phyloP scores from a whole-genome alignment of 2,113 vertebrate genomes.

The Centropristis striata region DNA sequence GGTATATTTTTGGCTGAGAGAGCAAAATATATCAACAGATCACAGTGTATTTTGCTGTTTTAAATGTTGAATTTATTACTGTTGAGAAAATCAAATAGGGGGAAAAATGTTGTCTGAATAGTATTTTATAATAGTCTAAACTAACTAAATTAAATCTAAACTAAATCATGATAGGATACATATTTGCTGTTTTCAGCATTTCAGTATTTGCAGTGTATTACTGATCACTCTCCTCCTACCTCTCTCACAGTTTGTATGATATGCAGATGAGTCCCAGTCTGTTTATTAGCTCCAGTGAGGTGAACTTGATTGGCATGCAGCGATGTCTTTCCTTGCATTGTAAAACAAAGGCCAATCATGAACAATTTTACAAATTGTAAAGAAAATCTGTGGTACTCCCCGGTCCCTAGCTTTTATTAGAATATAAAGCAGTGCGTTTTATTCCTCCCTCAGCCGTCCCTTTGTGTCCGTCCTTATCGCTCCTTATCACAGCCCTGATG shows the following conservation, averaged over 20 bases:
- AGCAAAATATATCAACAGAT: not conserved
- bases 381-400: constrained; percentile 5
- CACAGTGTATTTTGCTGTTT: not conserved
- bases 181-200: too few relatives aligned
- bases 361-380: constrained; percentile 19
- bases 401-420: constrained; percentile 9
- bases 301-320: constrained; percentile 26
- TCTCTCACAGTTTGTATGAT: constrained; percentile 23
- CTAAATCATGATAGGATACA: too few relatives aligned
- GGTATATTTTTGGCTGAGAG: too few relatives aligned
- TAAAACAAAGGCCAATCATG: constrained; percentile 32
- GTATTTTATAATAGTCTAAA: too few relatives aligned
- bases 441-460: constrained; percentile 22
- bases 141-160: too few relatives aligned
- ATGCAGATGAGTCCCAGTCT: constrained; percentile 32
- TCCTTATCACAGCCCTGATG: constrained; percentile 5
- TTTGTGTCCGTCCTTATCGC: constrained; percentile 34
- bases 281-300: constrained; percentile 12
- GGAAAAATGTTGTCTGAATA: too few relatives aligned
- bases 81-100: not conserved
- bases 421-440: constrained; percentile 26
- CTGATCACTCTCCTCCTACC: not conserved
- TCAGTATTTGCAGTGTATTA: not conserved
- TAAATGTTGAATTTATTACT: not conserved
- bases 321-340: constrained; percentile 26